These are phyloP conservation scores for Procambarus virginalis DNA, from an alignment of 1,140 invertebrate species.

Conservation along the genomic window DNA sequence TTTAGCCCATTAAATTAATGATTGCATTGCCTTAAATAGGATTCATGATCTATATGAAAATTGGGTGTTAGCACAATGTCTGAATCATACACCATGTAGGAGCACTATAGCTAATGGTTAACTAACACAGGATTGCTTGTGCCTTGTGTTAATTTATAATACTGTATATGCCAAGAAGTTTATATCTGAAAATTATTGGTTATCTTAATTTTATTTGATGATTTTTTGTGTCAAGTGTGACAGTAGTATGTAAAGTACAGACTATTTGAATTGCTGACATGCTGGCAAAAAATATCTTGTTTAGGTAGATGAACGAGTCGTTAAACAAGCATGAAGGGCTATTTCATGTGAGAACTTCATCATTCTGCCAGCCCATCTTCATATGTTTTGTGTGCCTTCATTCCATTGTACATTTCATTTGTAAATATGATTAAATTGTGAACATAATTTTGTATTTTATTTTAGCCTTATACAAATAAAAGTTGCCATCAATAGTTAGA, in stretches of 20 bases:
- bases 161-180: neutral
- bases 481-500: too few relatives aligned
- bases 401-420: conserved; percentile 14
- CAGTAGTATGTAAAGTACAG: too few relatives aligned
- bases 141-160: neutral
- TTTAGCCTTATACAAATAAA: neutral
- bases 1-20: too few relatives aligned
- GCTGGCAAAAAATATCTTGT: neutral
- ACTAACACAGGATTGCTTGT: neutral
- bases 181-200: neutral
- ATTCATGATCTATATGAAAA: too few relatives aligned
- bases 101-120: neutral
- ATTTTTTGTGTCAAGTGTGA: too few relatives aligned
- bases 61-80: too few relatives aligned
- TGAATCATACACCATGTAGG: too few relatives aligned
- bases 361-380: conserved; percentile 3
- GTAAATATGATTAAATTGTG: conserved; percentile 9
- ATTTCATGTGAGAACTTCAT: neutral
- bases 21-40: too few relatives aligned
- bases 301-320: neutral
- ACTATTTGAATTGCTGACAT: neutral
- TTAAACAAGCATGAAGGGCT: neutral
- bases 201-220: neutral
- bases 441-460: neutral
- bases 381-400: conserved; percentile 7